phyloP scores from a whole-genome alignment of 2,797 vertebrate species.

The Danionella dracula region DNA sequence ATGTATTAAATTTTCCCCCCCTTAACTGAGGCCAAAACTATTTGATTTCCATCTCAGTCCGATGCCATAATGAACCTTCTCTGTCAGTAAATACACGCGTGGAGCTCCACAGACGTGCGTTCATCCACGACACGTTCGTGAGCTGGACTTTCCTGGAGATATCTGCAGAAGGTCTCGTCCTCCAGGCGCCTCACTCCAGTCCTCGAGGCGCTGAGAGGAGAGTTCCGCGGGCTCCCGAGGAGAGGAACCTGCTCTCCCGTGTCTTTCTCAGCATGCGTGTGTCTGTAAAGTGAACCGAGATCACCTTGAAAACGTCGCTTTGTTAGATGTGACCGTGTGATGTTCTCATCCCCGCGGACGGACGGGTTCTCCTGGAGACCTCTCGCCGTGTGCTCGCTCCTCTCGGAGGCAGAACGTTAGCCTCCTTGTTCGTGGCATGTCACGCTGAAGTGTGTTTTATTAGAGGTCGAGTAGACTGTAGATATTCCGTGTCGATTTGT shows the following conservation, averaged over 20 bases:
- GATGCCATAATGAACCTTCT: too few relatives aligned
- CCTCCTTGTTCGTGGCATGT: slow-evolving; percentile 69
- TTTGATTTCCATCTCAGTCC: too few relatives aligned
- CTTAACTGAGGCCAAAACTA: too few relatives aligned
- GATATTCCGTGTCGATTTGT: slow-evolving; percentile 70
- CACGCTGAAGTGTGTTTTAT: slow-evolving; percentile 68
- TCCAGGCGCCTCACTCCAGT: background rate
- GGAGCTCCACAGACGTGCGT: too few relatives aligned
- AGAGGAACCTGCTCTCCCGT: background rate
- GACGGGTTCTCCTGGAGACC: slow-evolving; percentile 59
- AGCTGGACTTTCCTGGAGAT: background rate
- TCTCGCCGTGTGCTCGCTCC: slow-evolving; percentile 57
- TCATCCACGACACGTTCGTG: too few relatives aligned
- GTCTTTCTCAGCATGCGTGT: slow-evolving; percentile 48
- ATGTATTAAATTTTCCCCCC: too few relatives aligned
- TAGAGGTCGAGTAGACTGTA: slow-evolving; percentile 67
- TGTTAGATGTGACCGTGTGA: slow-evolving; percentile 57
- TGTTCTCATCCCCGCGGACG: slow-evolving; percentile 53
- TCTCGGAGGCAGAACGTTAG: slow-evolving; percentile 33
- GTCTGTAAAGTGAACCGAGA: slow-evolving; percentile 42
- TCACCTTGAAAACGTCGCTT: slow-evolving; percentile 45
- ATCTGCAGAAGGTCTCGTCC: slow-evolving; percentile 10
- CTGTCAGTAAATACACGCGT: too few relatives aligned
- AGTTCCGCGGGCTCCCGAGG: slow-evolving; percentile 1
- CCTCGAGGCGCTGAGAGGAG: background rate